Conservation (phyloP, 2,797 vertebrate species). For the Triplophysa bombifrons region DNA sequence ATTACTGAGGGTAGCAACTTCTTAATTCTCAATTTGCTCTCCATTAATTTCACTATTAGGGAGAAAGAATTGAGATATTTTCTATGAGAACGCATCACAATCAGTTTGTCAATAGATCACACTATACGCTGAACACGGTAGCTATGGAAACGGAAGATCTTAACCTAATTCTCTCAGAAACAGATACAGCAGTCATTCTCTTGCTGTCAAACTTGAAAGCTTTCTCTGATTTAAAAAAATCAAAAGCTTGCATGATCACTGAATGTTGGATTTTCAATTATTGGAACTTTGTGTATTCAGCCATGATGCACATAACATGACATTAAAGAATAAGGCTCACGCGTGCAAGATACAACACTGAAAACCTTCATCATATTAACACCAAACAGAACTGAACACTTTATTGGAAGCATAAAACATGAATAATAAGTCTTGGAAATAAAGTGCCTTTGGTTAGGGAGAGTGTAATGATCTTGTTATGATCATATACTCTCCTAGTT, state of each 20-base stretch:
- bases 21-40: not conserved
- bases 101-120: constrained; percentile 6
- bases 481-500: constrained; percentile 54
- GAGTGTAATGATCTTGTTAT: constrained; percentile 52
- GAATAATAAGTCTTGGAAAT: constrained; percentile 57
- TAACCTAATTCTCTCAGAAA: constrained; percentile 31
- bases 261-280: not conserved
- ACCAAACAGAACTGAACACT: constrained; percentile 49
- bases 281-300: not conserved
- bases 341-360: not conserved
- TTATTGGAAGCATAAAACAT: constrained; percentile 63
- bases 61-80: too few relatives aligned
- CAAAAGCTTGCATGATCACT: constrained; percentile 4
- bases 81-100: not conserved
- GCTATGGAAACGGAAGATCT: constrained; percentile 26
- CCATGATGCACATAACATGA: not conserved
- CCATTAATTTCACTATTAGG: too few relatives aligned
- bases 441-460: constrained; percentile 59
- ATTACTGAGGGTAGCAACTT: too few relatives aligned
- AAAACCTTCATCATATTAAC: constrained; percentile 48
- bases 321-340: not conserved
- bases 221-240: constrained; percentile 1
- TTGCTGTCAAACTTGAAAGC: constrained; percentile 35
- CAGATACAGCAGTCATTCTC: constrained; percentile 9
- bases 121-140: not conserved